Evolutionary conservation across 1,140 invertebrate genomes (phyloP).

Genomic region (Apis laboriosa): DNA sequence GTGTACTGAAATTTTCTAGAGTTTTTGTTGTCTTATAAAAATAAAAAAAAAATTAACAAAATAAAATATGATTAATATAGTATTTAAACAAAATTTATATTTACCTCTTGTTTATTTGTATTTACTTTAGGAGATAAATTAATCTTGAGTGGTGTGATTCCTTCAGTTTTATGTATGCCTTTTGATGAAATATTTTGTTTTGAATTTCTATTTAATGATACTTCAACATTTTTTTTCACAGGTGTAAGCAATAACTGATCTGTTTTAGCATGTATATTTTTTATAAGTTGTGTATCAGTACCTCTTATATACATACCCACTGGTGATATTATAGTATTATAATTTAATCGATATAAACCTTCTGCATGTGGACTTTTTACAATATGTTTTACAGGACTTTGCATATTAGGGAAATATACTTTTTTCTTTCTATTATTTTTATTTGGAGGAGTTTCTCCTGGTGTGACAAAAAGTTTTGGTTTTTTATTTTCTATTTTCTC

Average conservation of each 20-base stretch:
- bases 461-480: constrained; percentile 52
- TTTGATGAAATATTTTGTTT: neutral
- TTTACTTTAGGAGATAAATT: constrained; percentile 41
- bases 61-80: too few species aligned
- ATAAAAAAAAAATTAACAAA: neutral
- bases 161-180: neutral
- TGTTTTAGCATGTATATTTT: constrained; percentile 54
- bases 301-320: constrained; percentile 61
- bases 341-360: constrained; percentile 41
- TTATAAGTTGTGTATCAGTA: constrained; percentile 47
- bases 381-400: neutral
- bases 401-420: constrained; percentile 48
- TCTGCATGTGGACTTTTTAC: constrained; percentile 26
- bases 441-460: constrained; percentile 44
- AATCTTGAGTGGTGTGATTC: neutral
- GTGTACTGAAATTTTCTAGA: neutral
- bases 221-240: neutral
- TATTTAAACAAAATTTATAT: neutral
- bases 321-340: constrained; percentile 55
- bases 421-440: constrained; percentile 38
- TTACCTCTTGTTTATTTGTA: constrained; percentile 24
- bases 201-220: neutral
- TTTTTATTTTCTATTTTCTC: neutral
- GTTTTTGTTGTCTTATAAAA: constrained; percentile 6
- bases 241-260: constrained; percentile 27